These are phyloP conservation scores for Agonopterix subpropinquella DNA, from an alignment of 2,888 invertebrate genomes.

Conservation along the genomic window DNA sequence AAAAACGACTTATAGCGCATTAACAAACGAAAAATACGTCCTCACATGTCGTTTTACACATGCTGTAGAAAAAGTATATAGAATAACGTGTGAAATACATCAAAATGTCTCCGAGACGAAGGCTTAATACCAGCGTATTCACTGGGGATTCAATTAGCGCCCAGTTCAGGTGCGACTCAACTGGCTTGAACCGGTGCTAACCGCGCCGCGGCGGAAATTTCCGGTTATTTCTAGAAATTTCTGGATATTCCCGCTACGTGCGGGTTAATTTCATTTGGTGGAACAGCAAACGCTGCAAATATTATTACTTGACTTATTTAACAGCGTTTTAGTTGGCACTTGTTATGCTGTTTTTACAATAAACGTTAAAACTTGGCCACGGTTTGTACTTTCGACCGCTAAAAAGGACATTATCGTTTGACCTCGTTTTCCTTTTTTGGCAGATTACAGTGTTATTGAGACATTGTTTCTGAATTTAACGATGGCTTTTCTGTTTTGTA, in stretches of 20 bases:
- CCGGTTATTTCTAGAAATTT: conserved; percentile 32
- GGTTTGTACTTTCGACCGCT: no score
- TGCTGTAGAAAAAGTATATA: not conserved
- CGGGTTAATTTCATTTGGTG: conserved; percentile 39
- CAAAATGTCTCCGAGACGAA: conserved; percentile 25
- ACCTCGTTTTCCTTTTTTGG: no score
- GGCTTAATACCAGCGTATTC: conserved; percentile 25
- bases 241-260: conserved; percentile 30
- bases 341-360: not conserved
- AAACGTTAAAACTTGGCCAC: not conserved
- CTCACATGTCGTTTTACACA: not conserved
- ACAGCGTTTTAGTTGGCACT: conserved; percentile 3
- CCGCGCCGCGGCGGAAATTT: conserved; percentile 19
- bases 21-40: not conserved
- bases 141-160: conserved; percentile 39
- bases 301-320: conserved; percentile 12
- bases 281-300: conserved; percentile 19
- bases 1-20: not conserved
- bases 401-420: no score
- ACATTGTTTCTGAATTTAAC: no score
- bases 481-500: no score
- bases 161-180: conserved; percentile 30
- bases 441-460: no score
- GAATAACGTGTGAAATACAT: conserved; percentile 5
- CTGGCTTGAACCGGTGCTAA: conserved; percentile 17